Evolutionary conservation across 2,888 invertebrate species (phyloP).

Genomic region (Stenodema calcarata): DNA sequence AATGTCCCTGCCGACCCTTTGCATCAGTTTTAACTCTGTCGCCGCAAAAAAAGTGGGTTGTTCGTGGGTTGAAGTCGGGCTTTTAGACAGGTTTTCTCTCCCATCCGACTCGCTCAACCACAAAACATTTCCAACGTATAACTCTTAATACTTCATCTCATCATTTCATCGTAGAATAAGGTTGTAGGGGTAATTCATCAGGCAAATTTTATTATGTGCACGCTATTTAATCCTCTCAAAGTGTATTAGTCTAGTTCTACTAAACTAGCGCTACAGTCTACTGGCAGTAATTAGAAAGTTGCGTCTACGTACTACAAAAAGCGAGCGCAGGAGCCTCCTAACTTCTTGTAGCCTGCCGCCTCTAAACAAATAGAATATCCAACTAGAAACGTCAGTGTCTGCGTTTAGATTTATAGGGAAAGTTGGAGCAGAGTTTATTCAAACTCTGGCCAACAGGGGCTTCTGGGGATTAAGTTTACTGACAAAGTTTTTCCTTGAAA

Average conservation of each 20-base stretch:
- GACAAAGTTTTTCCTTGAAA: not conserved
- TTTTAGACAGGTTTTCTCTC: not conserved
- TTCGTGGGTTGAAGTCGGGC: not conserved
- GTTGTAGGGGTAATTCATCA: too few species aligned
- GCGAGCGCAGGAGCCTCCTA: not conserved
- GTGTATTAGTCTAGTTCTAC: too few species aligned
- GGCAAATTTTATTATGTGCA: too few species aligned
- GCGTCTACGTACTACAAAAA: not conserved
- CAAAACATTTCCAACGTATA: not conserved
- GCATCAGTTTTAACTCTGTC: not conserved
- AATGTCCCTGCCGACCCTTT: not conserved
- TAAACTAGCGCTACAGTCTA: not conserved
- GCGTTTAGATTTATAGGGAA: not conserved
- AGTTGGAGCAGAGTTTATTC: not conserved
- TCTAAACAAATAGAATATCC: not conserved
- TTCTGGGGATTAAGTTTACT: not conserved
- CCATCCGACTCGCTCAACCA: not conserved
- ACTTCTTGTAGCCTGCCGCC: not conserved
- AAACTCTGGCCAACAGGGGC: not conserved
- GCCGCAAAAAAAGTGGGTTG: not conserved
- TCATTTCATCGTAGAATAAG: too few species aligned
- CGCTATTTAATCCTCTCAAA: too few species aligned
- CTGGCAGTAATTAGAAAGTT: not conserved
- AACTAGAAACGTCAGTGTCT: not conserved
- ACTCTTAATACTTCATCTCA: too few species aligned